phyloP scores from a whole-genome alignment of 2,113 vertebrate species.

The Sapajus apella region DNA sequence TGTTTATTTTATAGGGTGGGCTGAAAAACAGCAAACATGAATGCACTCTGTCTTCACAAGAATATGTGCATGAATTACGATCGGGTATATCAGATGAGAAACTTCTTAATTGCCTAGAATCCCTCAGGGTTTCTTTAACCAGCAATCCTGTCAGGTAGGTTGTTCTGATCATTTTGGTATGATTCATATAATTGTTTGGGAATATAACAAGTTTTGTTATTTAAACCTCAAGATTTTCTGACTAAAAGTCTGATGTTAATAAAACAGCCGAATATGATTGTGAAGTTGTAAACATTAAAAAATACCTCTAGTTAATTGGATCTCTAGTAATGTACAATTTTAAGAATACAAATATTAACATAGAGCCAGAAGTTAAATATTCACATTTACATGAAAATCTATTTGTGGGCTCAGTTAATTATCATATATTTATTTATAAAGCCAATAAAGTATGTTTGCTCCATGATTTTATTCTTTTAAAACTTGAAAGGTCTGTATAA shows the following conservation, averaged over 20 bases:
- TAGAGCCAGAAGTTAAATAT: not conserved
- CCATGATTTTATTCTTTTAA: not conserved
- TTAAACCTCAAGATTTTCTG: constrained; percentile 17
- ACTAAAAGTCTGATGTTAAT: not conserved
- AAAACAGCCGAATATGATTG: not conserved
- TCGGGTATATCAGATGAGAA: constrained; percentile 97
- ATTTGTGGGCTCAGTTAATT: not conserved
- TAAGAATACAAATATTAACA: constrained; percentile 10
- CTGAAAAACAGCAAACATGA: constrained; percentile 98
- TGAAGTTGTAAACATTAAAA: constrained; percentile 16
- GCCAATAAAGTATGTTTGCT: not conserved
- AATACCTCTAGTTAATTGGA: not conserved
- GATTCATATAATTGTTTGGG: not conserved
- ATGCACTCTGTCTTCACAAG: constrained; percentile 96
- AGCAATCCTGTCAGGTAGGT: constrained; percentile 98
- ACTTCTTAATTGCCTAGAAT: constrained; percentile 97
- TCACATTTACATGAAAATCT: not conserved
- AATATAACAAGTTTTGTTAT: not conserved
- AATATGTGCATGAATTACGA: constrained; percentile 96
- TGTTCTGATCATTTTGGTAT: not conserved
- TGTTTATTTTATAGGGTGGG: constrained; percentile 89
- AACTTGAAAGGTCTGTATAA: not conserved
- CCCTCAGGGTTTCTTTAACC: constrained; percentile 96
- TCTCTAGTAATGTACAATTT: not conserved
- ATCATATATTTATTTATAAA: constrained; percentile 33